These are phyloP conservation scores for Lepidocolaptes lacrymiger DNA, from an alignment of 2,797 vertebrate species.

Conservation along the genomic window DNA sequence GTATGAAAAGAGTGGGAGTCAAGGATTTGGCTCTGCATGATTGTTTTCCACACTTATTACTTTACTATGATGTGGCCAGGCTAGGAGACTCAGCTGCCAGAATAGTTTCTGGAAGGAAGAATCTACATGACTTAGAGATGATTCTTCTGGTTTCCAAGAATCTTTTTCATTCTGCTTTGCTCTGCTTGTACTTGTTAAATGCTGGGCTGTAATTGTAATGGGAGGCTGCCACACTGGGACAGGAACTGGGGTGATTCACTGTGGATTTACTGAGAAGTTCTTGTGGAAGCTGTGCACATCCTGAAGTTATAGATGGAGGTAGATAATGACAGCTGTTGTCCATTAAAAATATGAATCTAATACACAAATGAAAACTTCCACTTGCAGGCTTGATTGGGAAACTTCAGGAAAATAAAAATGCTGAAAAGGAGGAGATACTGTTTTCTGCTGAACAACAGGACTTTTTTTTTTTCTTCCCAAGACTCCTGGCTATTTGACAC, in stretches of 20 bases:
- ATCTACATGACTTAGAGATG: neutral
- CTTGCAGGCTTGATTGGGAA: neutral
- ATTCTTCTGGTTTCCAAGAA: neutral
- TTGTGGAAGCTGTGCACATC: neutral
- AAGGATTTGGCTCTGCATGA: neutral
- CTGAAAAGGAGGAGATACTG: neutral
- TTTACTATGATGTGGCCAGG: neutral
- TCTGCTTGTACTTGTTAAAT: neutral
- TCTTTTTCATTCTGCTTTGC: neutral
- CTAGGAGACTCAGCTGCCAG: neutral
- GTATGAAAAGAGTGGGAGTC: neutral
- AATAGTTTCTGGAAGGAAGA: neutral
- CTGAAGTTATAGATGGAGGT: neutral
- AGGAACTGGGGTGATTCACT: neutral
- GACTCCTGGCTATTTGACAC: neutral
- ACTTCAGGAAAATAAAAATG: neutral
- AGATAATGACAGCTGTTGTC: neutral
- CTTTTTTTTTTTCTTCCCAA: neutral
- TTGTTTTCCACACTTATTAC: neutral
- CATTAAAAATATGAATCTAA: neutral
- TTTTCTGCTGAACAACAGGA: neutral
- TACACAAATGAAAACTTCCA: neutral
- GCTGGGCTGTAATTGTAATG: neutral
- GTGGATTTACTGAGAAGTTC: neutral
- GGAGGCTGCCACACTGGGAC: neutral